Evolutionary conservation across 2,113 vertebrate genomes (phyloP), one percentile per base, ranked within the genome.

Genomic region (Sorex fumeus): DNA sequence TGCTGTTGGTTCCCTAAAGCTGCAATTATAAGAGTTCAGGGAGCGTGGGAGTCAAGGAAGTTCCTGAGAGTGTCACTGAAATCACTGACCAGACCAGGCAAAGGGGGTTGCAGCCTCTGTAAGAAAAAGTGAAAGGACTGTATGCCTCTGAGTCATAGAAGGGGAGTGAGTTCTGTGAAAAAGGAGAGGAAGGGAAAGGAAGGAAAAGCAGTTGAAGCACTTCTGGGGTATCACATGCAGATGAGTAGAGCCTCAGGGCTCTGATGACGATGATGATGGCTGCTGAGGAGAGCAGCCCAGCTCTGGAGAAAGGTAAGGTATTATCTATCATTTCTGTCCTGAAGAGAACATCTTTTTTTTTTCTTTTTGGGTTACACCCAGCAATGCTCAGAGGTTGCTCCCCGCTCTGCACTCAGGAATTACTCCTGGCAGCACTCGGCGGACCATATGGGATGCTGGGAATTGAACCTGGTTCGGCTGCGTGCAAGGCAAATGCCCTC

Each of bases 21-120:
- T 80, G 78, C 87, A 81, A 86, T 69, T 53, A 23, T 64, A 78
- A 87, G 67, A 72, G 77, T 89, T 93, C 53, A 76, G 85, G 71
- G 62, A 6, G 3, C 8, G 0, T 67, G 50, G 27, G 11, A 43
- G 71, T 93, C 82, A 66, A 30, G 67, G 90, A 57, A 43, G 67
- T 19, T 66, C 32, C 83, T 81, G 28, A 84, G 28, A 71, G 50
- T 69, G 19, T 70, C 64, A 3, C 50, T 53, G 36, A 88, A 81
- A 78, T 64, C 40, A 92, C 74, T 43, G 28, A 30, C 43, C 72
- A 45, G 34, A 74, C 25, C 67, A 57, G n/a, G 82, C 57, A 76
- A 25, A 74, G 28, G 27, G 9, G 4, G 57, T 45, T 28, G 50
- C 30, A 76, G 15, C 79, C 67, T 40, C 40, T 4, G 40, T 57